Base-by-base conservation (phyloP, 2,113 vertebrate genomes). In the Ceyx melanurus region DNA sequence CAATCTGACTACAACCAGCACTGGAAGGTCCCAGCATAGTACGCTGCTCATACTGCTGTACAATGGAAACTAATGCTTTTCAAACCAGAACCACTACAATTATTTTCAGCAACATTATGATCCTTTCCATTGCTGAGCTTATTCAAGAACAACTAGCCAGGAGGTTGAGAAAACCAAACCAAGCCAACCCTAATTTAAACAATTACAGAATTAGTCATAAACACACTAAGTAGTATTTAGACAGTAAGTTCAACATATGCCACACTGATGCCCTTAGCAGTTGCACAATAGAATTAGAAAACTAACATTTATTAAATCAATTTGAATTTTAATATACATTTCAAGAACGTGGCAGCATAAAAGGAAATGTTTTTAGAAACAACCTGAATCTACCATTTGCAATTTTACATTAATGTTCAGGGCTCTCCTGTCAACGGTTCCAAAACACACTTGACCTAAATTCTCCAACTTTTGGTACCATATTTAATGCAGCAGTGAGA, bases 281-380 rank as follows among this genome's bases (percentile, higher is more conserved):
- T 96, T 97, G 97, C 97, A 97, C 97, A 98, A 98, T 98, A 98
- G 97, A 98, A 98, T 98, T 99, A 99, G 97, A 99, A 99, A 99
- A 99, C 98, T 99, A 99, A 98, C 97, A 98, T 99, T 99, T 99
- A 99, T 98, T 99, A 98, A 95, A 98, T 98, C 98, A 98, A 98
- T 97, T 98, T 98, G 97, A 98, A 97, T 98, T 98, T 97, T 98
- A 97, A 98, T 99, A 98, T 97, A 99, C 97, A 98, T 98, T 98
- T 98, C 96, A 98, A 98, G 97, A 98, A 98, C 96, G 98, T 98
- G 98, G 98, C 98, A 99, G 98, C 98, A 98, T 96, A 97, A 97
- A 97, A 98, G 96, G 96, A 98, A 97, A 98, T 96, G 97, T 97
- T 96, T 97, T 97, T 98, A 95, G 98, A 97, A 98, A 95, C 98